phyloP scores from a whole-genome alignment of 2,797 vertebrate genomes.

The Tarsius wallacei region DNA sequence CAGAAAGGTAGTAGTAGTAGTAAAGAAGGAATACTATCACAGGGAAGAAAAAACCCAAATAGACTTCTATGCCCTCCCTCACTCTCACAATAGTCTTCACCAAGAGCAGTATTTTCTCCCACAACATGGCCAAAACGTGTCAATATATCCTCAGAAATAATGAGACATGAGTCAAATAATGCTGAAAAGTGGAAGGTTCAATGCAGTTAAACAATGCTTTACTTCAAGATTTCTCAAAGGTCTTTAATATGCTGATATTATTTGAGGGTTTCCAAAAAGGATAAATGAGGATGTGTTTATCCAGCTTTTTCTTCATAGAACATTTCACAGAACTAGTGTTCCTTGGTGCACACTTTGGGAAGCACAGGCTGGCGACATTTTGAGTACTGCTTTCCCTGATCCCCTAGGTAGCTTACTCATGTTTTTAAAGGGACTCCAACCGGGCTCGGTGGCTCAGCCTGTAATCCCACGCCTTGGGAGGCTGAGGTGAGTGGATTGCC shows the following conservation, averaged over 20 bases:
- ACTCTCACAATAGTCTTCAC: neutral
- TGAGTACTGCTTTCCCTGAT: neutral
- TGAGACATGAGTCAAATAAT: neutral
- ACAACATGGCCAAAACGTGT: neutral
- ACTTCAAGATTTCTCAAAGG: neutral
- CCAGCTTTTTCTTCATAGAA: neutral
- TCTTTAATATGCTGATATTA: neutral
- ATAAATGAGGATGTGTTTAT: neutral
- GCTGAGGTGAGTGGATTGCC: no score
- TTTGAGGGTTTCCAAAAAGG: neutral
- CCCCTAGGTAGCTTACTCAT: neutral
- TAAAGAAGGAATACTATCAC: neutral
- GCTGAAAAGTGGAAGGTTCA: neutral
- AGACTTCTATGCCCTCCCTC: neutral
- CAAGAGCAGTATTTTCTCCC: neutral
- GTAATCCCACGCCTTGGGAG: no score
- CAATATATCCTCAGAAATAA: neutral
- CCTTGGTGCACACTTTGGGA: neutral
- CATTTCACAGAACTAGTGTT: neutral
- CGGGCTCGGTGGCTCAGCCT: no score
- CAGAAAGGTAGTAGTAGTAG: neutral
- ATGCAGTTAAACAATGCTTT: constrained; percentile 21
- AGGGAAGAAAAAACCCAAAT: neutral
- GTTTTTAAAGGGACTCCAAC: neutral
- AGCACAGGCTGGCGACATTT: neutral